Evolutionary conservation across 2,797 vertebrate species (phyloP), one percentile per base, ranked within the genome.

Genomic region (Myotis findleyi): DNA sequence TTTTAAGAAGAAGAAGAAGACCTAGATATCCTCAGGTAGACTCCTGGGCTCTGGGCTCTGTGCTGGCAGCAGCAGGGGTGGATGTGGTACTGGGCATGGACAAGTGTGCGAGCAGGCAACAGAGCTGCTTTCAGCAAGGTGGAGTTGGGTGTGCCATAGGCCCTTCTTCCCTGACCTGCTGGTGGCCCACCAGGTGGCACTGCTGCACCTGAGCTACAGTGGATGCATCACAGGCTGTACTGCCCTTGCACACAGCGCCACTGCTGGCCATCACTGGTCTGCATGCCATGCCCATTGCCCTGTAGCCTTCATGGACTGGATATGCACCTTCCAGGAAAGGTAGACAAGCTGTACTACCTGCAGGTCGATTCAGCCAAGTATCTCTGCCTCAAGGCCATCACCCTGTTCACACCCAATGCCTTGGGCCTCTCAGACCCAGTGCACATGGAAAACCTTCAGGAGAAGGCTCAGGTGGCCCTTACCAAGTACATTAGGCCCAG

Each of bases 381-480:
- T 11, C 30, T n/a, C n/a, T 76, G 30, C 30, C 30, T 76, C 92
- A 99, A 99, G 98, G 99, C 99, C 98, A 99, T 99, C 38, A 99
- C 99, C 0, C 99, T 99, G 89, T 99, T 99, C 98, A 99, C 99
- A 2, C 99, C 99, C 6, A 99, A 99, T 0, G 99, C 99, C 87
- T 99, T 99, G 20, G 99, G 99, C 69, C 99, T 99, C 17, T 99
- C 99, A 0, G 99, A 99, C 97, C 98, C 99, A 0, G 98, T 98
- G 0, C 99, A 99, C 4, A 99, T 99, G 98, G 99, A 99, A 98
- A 99, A 98, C 91, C 98, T 99, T 93, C 99, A 99, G 98, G 99
- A 99, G 98, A 99, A 99, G 98, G 99, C 99, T 0, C 99, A 99
- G 98, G 99, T 99, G 98, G 99, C 99, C 0, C 98, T 99, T 73